Percentiles rank a stretch among this genome's conserved stretches.
These are phyloP conservation scores for Hydractinia echinata DNA, from an alignment of 30 jellyfish, hydroid and myxozoan species.

Conservation along the genomic window DNA sequence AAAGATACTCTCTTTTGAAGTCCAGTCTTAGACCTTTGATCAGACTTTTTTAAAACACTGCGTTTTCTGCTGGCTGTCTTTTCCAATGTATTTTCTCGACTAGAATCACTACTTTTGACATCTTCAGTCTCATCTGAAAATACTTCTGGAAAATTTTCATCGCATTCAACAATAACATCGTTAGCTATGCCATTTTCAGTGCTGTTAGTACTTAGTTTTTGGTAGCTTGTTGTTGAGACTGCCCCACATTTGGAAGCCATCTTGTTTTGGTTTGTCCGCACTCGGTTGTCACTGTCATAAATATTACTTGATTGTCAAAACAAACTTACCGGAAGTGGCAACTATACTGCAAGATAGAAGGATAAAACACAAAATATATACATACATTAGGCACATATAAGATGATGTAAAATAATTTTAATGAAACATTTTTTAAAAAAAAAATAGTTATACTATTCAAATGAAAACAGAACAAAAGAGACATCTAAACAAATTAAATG, in stretches of 20 bases:
- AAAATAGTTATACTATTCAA: too few relatives aligned
- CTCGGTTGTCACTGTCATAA: neutral
- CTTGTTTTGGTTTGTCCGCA: slow-evolving; percentile 19
- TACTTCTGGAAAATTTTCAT: slow-evolving; percentile 19
- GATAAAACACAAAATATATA: too few relatives aligned
- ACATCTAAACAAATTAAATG: too few relatives aligned
- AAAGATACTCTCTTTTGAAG: slow-evolving; percentile 82
- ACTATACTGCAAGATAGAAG: too few relatives aligned
- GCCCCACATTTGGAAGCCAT: slow-evolving; percentile 43
- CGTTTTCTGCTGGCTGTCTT: slow-evolving; percentile 53
- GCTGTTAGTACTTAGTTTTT: slow-evolving; percentile 24
- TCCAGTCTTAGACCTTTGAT: slow-evolving; percentile 46
- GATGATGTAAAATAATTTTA: too few relatives aligned
- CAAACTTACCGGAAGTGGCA: too few relatives aligned
- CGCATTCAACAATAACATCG: slow-evolving; percentile 23
- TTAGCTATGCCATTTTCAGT: slow-evolving; percentile 32
- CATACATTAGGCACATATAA: too few relatives aligned
- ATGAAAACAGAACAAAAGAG: too few relatives aligned
- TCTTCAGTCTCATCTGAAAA: slow-evolving; percentile 12
- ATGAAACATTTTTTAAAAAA: too few relatives aligned
- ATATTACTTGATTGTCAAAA: too few relatives aligned
- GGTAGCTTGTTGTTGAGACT: slow-evolving; percentile 29
- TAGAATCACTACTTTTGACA: slow-evolving; percentile 26
- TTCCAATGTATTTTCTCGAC: slow-evolving; percentile 11
- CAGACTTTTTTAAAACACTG: slow-evolving; percentile 66